Percentiles rank a stretch among this genome's conserved stretches.
These are phyloP conservation scores for Lepidocyrtoides sp. DNA, from an alignment of 2,888 invertebrate species.

Conservation along the genomic window DNA sequence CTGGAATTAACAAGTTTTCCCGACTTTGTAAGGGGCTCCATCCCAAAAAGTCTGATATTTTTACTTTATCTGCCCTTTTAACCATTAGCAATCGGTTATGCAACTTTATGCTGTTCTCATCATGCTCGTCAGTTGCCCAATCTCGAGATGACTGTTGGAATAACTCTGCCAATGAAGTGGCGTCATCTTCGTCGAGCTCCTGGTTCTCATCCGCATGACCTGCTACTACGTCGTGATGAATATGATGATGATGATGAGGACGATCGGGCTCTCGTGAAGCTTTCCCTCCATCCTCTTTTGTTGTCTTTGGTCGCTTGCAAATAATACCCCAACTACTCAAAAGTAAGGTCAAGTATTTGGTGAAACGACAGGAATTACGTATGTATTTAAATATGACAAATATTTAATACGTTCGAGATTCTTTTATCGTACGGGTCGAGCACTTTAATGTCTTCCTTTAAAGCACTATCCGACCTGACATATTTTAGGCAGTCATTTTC, in stretches of 20 bases:
- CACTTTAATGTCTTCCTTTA: slow-evolving; percentile 52
- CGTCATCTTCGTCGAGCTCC: slow-evolving; percentile 75
- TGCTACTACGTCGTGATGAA: background rate
- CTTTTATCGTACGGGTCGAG: slow-evolving; percentile 63
- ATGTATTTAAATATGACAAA: background rate
- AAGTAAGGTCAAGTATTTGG: too few relatives aligned
- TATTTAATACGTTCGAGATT: background rate
- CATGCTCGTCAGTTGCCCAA: background rate
- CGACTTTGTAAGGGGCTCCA: slow-evolving; percentile 53
- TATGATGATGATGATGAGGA: too few relatives aligned
- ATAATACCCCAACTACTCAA: slow-evolving; percentile 35
- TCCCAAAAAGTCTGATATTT: slow-evolving; percentile 40
- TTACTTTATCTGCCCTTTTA: slow-evolving; percentile 14
- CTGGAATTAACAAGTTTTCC: background rate
- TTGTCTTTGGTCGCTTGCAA: slow-evolving; percentile 1
- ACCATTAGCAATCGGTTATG: slow-evolving; percentile 38
- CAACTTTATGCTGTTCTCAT: background rate
- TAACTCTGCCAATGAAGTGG: slow-evolving; percentile 73
- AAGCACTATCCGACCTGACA: background rate
- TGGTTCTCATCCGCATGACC: slow-evolving; percentile 20
- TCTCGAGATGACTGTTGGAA: slow-evolving; percentile 64
- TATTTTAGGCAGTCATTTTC: slow-evolving; percentile 43
- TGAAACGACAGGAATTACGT: too few relatives aligned
- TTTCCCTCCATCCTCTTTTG: too few relatives aligned
- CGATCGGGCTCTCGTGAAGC: too few relatives aligned